These are phyloP conservation scores for Protodeltote pygarga DNA, from an alignment of 2,888 invertebrate species.

Conservation along the genomic window DNA sequence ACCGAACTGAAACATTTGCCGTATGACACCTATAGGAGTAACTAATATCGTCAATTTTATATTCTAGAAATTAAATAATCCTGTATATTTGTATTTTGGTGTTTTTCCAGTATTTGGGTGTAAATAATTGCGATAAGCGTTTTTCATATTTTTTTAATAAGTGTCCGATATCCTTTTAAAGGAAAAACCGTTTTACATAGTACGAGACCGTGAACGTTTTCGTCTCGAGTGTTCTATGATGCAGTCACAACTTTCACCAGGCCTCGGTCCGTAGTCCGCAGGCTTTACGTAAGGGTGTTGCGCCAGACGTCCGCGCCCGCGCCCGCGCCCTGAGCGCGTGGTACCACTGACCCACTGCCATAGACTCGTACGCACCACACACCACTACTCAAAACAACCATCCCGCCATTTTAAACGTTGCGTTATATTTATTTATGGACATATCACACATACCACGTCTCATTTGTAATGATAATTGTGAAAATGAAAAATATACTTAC, in stretches of 20 bases:
- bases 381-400: conserved; percentile 65
- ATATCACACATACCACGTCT: conserved; percentile 20
- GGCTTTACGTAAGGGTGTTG: conserved; percentile 84
- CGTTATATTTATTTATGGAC: conserved; percentile 44
- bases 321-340: conserved; percentile 81
- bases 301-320: conserved; percentile 76
- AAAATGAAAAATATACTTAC: conserved; percentile 15
- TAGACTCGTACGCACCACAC: conserved; percentile 63
- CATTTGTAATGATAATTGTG: conserved; percentile 15
- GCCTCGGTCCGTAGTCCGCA: conserved; percentile 66
- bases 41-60: too few relatives aligned
- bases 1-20: too few relatives aligned
- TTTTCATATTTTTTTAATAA: not conserved
- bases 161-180: conserved; percentile 21
- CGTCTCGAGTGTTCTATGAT: conserved; percentile 69
- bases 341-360: conserved; percentile 85
- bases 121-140: too few relatives aligned
- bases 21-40: too few relatives aligned
- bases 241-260: conserved; percentile 78
- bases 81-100: too few relatives aligned
- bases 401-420: conserved; percentile 47
- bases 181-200: conserved; percentile 38
- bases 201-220: conserved; percentile 51
- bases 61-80: too few relatives aligned
- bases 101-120: too few relatives aligned